Evolutionary conservation across 2,888 invertebrate species (phyloP), one percentile per base, ranked within the genome.

Genomic region (Holacanthella duospinosa): DNA sequence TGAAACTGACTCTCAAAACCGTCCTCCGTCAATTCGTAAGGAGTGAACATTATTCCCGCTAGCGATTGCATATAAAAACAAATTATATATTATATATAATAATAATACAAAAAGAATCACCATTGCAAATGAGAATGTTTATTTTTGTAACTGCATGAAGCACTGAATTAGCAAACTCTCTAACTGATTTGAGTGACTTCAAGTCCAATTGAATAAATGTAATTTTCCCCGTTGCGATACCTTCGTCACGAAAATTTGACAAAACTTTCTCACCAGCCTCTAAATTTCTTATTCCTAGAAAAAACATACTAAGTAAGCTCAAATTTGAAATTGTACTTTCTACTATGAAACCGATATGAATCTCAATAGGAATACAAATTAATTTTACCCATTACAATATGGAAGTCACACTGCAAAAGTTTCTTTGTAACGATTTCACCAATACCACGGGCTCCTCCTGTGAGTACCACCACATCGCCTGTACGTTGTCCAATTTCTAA

Each of bases 31-130:
- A 87, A 78, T 61, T 82, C 80, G 72, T 84, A 87, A 29, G 91
- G 89, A 4, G 85, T 85, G 76, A 89, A 89, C 93, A 94, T 93
- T 55, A 93, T 85, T 29, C 93, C 94, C 74, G 94, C 93, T 86
- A 75, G 70, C 79, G 79, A n/a, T n/a, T n/a, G n/a, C n/a, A n/a
- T n/a, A n/a, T n/a, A n/a, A n/a, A n/a, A n/a, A n/a, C n/a, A n/a
- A n/a, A n/a, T 21, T 75, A 12, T 36, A 36, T 6, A 36, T 36
- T 36, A 6, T 16, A 36, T 36, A 9, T 36, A 9, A 9, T 16
- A 36, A 6, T 36, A 9, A 9, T 16, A 36, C 36, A 36, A 36
- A 36, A 6, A 6, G 36, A 9, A 36, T 36, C 78, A 85, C 86
- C 87, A 79, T 91, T 92, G 77, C 92, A 92, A 1, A 92, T 82